phyloP scores from a whole-genome alignment of 2,113 vertebrate genomes.

The Actenoides lindsayi region DNA sequence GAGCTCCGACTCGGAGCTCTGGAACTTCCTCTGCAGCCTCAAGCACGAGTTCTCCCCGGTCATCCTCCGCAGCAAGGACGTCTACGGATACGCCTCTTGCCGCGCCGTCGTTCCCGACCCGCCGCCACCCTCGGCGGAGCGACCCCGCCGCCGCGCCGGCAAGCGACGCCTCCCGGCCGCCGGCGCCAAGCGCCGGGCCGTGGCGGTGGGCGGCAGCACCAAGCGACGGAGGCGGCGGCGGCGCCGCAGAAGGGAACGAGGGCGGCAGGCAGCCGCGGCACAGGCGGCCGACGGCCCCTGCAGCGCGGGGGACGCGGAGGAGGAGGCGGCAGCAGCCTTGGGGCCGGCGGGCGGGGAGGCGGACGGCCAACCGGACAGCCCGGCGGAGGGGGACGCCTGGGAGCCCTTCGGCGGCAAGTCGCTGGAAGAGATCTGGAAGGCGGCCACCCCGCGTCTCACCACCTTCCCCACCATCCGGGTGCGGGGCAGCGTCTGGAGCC shows the following conservation, averaged over 20 bases:
- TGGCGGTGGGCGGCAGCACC: not conserved
- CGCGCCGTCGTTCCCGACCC: conserved; percentile 76
- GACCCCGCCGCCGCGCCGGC: not conserved
- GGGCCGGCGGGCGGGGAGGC: conserved; percentile 17
- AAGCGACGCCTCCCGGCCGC: conserved; percentile 5
- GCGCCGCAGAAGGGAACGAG: conserved; percentile 11
- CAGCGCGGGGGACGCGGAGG: not conserved
- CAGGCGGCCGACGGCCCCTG: not conserved
- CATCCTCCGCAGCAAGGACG: conserved; percentile 83
- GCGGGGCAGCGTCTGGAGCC: conserved; percentile 74
- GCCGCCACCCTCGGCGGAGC: not conserved
- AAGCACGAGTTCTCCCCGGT: conserved; percentile 81
- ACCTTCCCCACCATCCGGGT: conserved; percentile 76
- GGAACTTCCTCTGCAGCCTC: conserved; percentile 84
- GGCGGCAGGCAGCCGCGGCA: not conserved
- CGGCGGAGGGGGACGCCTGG: not conserved
- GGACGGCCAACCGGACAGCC: not conserved
- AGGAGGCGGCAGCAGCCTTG: not conserved
- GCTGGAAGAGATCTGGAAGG: conserved; percentile 77
- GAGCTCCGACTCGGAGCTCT: conserved; percentile 83
- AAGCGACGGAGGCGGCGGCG: not conserved
- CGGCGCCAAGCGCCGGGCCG: conserved; percentile 53
- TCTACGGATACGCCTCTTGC: conserved; percentile 80
- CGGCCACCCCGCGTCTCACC: conserved; percentile 71
- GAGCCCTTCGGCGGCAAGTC: conserved; percentile 56